Evolutionary conservation across 2,113 vertebrate species (phyloP).

Genomic region (Dasyurus viverrinus): DNA sequence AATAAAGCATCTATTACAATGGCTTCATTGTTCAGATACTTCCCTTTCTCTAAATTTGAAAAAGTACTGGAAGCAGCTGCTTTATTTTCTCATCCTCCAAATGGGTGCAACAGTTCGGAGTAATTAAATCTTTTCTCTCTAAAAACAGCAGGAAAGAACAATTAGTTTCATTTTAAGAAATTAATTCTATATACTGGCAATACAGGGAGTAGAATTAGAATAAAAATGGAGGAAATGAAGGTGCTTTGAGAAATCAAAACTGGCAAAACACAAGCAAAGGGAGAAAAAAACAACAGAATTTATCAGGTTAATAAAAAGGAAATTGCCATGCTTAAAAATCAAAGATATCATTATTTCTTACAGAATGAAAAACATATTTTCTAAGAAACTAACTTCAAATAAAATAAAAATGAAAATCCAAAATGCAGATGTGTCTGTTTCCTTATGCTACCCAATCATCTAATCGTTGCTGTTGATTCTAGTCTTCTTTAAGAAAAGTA

Average conservation of each 20-base stretch:
- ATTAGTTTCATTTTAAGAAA: constrained; percentile 7
- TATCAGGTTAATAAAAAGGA: neutral
- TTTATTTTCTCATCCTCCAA: neutral
- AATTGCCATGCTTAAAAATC: neutral
- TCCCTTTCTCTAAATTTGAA: neutral
- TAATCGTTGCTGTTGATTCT: neutral
- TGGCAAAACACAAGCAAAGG: neutral
- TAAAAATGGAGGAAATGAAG: neutral
- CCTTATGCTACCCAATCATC: neutral
- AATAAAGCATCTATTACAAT: neutral
- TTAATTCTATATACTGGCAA: neutral
- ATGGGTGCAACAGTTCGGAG: neutral
- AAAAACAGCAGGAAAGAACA: neutral
- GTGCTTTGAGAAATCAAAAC: neutral
- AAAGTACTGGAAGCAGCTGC: neutral
- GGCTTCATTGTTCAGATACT: neutral
- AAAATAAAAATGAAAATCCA: neutral
- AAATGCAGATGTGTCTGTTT: neutral
- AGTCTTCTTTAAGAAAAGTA: neutral
- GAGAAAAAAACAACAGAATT: neutral
- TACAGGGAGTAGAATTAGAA: neutral
- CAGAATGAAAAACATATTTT: neutral
- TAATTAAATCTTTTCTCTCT: neutral
- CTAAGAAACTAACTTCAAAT: neutral
- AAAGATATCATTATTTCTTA: neutral